phyloP scores from a whole-genome alignment of 2,888 invertebrate genomes.

The Aspidapion aeneum region DNA sequence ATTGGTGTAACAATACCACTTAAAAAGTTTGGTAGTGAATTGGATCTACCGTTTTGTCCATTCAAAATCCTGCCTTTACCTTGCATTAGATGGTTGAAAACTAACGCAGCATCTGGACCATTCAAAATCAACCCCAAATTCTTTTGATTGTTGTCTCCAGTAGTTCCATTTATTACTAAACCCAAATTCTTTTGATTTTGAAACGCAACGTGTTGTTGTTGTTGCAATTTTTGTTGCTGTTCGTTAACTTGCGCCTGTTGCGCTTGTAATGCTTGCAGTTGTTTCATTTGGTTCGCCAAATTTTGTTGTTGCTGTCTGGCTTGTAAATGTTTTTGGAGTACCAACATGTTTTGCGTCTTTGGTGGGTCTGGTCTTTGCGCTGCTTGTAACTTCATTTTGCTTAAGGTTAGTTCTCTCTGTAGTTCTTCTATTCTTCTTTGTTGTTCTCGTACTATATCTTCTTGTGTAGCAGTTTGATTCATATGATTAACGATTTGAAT shows the following conservation, averaged over 20 bases:
- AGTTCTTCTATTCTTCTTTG: slow-evolving; percentile 84
- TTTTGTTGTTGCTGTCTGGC: slow-evolving; percentile 54
- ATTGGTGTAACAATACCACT: slow-evolving; percentile 42
- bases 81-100: slow-evolving; percentile 52
- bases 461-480: slow-evolving; percentile 39
- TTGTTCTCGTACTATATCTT: slow-evolving; percentile 80
- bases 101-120: slow-evolving; percentile 55
- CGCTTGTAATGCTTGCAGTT: slow-evolving; percentile 63
- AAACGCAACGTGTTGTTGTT: slow-evolving; percentile 49
- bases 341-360: slow-evolving; percentile 40
- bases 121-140: slow-evolving; percentile 58
- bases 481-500: not conserved
- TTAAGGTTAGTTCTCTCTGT: slow-evolving; percentile 75
- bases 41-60: slow-evolving; percentile 51
- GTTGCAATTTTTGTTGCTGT: slow-evolving; percentile 51
- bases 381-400: slow-evolving; percentile 72
- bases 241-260: slow-evolving; percentile 42
- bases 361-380: slow-evolving; percentile 48
- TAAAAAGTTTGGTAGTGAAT: slow-evolving; percentile 59
- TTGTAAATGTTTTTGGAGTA: slow-evolving; percentile 44
- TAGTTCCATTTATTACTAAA: slow-evolving; percentile 55
- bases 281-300: slow-evolving; percentile 55
- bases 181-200: slow-evolving; percentile 48
- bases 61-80: slow-evolving; percentile 50
- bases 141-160: slow-evolving; percentile 39